Base-by-base conservation (phyloP, 2,888 invertebrate genomes). In the Fissipunctia ypsillon region DNA sequence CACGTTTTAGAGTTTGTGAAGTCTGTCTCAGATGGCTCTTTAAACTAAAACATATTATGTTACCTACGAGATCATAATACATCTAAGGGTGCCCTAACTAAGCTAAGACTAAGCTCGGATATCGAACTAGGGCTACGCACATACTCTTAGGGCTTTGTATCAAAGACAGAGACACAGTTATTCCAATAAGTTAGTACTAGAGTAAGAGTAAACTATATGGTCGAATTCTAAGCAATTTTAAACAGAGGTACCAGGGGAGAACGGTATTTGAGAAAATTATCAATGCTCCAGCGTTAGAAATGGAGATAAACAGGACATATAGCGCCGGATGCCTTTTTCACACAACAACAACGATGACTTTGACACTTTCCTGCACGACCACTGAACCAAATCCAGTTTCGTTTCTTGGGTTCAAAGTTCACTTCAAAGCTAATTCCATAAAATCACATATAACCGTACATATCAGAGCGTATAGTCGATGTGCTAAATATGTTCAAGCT, bases 401-500 rank as follows among this genome's bases (percentile, higher is more conserved):
- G 6, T 22, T 28, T 22, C 48, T 28, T 2, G 14, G 16, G 31
- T 69, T 70, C 31, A 41, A 65, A 76, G 48, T 16, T 48, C n/a
- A n/a, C 19, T 69, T 70, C 31, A 41, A 65, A 76, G 48, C 22
- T 48, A 28, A n/a, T n/a, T 25, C 12, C 12, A 22, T 50, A 71
- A 12, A 59, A 25, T 60, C 45, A 52, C 3, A 61, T 22, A n/a
- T 31, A 57, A 41, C 50, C n/a, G 31, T 43, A 64, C 19, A 52
- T 43, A 63, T 66, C 38, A 76, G 25, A 70, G 57, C n/a, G 28
- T 59, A 60, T 14, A 35, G 22, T 31, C 38, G 19, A 65, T 71
- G 67, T 65, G 64, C 67, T 56, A 52, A 82, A 80, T 82, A 71
- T 65, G 72, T 68, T 78, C 16, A 79, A 71, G 67, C 52, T 35